Evolutionary conservation across 2,113 vertebrate genomes (phyloP).

Genomic region (Ondatra zibethicus): DNA sequence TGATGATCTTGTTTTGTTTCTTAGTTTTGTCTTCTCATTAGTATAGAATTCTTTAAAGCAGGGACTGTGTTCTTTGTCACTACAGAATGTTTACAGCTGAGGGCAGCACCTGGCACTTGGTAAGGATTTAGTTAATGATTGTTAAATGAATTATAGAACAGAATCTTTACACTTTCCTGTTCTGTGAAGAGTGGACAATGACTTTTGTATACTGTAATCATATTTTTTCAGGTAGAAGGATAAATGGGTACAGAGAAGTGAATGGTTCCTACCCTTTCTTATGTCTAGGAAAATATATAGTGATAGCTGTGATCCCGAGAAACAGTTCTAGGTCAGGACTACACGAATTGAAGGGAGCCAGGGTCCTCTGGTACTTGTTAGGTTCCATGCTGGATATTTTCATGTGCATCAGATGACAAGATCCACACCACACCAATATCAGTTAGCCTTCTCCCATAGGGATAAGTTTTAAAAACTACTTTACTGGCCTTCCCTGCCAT

Average conservation of each 20-base stretch:
- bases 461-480: conserved; percentile 20
- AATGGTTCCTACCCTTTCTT: neutral
- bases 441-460: neutral
- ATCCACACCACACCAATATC: neutral
- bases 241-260: neutral
- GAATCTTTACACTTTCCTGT: neutral
- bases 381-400: neutral
- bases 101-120: conserved; percentile 12
- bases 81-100: neutral
- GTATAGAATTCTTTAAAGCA: conserved; percentile 23
- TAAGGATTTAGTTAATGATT: conserved; percentile 2
- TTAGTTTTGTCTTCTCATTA: conserved; percentile 42
- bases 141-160: neutral
- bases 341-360: neutral
- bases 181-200: neutral
- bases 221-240: neutral
- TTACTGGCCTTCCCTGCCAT: neutral
- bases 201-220: neutral
- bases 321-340: neutral
- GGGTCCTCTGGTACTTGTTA: neutral
- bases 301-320: neutral
- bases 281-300: neutral
- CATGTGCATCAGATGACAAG: neutral
- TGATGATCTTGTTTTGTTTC: neutral
- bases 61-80: neutral